A percentile compares a stretch with the other conserved stretches of the same genome.
phyloP scores from a whole-genome alignment of 2,888 invertebrate species.

The Isotomurus palustris region DNA sequence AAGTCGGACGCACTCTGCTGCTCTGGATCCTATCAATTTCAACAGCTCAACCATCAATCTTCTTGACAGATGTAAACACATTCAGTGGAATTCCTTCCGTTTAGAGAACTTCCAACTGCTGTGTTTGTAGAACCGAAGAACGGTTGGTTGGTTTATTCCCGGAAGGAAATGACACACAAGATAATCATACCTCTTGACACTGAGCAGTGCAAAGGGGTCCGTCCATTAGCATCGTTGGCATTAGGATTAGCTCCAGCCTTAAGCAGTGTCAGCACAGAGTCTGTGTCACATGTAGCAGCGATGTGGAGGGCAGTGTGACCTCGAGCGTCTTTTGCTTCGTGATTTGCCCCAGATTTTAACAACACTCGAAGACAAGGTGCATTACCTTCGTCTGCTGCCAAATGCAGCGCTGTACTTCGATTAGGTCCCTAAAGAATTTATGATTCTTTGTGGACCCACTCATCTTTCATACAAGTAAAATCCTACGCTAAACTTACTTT shows the following conservation, averaged over 20 bases:
- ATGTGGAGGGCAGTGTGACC: constrained; percentile 75
- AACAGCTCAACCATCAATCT: background rate
- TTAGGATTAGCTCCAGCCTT: constrained; percentile 61
- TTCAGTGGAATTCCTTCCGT: too few relatives aligned
- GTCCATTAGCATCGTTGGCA: constrained; percentile 40
- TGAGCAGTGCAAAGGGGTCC: constrained; percentile 77
- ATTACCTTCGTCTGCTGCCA: constrained; percentile 69
- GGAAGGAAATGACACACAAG: too few relatives aligned
- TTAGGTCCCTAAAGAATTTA: constrained; percentile 27
- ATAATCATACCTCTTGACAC: constrained; percentile 65
- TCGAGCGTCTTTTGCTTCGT: constrained; percentile 69
- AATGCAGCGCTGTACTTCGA: constrained; percentile 68
- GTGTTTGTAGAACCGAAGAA: too few relatives aligned
- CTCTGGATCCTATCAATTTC: constrained; percentile 55
- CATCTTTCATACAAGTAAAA: background rate
- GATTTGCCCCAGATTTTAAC: constrained; percentile 68
- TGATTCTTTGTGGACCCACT: background rate
- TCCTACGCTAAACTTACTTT: constrained; percentile 19
- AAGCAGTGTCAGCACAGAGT: constrained; percentile 68
- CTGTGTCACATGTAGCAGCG: constrained; percentile 66
- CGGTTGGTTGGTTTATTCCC: too few relatives aligned
- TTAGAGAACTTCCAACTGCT: too few relatives aligned
- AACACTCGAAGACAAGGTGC: constrained; percentile 69
- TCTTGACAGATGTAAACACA: background rate
- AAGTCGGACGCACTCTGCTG: constrained; percentile 65